Evolutionary conservation across 2,113 vertebrate species (phyloP), one percentile per base, ranked within the genome.

Genomic region (Paramormyrops kingsleyae): DNA sequence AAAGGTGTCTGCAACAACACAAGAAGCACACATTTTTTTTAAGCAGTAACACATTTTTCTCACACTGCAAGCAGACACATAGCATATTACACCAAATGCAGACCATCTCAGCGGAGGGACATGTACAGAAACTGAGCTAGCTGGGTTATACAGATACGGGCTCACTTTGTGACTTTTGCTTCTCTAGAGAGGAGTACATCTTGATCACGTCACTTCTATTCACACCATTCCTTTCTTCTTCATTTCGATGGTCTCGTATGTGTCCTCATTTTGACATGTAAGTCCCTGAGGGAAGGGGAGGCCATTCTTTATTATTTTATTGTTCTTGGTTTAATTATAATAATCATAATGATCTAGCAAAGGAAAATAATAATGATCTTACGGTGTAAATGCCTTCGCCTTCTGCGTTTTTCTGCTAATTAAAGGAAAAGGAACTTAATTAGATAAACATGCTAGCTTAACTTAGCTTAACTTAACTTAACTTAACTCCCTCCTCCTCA

Each of bases 211-310:
- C 13, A 42, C 35, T 17, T 39, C n/a, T 90, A 15, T 56, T 77
- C 27, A 70, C 15, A 88, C 19, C 24, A 10, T 39, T 85, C 88
- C 93, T 88, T 95, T 94, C 90, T 95, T 96, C 89, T 91, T 49
- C 27, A 50, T 31, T 46, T 93, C 89, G 19, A 96, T 94, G 44
- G 93, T 94, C 88, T 96, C 95, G 1, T 96, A 96, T 0, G 94
- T 95, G 91, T 95, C 95, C 27, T 88, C 35, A 17, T 56, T 83
- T 0, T 80, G 95, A 90, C 92, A 93, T 59, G 91, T 92, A 92
- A 96, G 90, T 74, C 91, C 95, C 96, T 96, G 91, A 8, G 31
- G 31, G 70, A 77, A 42, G 24, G 83, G 52, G 17, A 90, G 2
- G 17, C 21, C 44, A 86, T 85, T 85, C 5, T 13, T 13, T 19